Evolutionary conservation across 2,797 vertebrate genomes (phyloP).

Genomic region (Catharus ustulatus): DNA sequence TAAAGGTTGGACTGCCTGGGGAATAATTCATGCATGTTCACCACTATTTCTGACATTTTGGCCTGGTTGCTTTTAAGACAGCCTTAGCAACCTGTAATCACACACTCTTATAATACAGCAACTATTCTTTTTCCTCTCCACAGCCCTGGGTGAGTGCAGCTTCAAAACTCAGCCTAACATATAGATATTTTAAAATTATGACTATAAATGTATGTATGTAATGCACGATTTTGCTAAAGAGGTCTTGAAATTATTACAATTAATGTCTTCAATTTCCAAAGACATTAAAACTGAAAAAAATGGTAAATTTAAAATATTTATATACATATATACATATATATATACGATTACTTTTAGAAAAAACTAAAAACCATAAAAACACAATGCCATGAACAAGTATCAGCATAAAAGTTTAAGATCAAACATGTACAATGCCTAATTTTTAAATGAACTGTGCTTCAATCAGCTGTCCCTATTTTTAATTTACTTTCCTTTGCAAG

Average conservation of each 20-base stretch:
- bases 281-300: background rate
- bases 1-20: background rate
- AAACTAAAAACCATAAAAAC: background rate
- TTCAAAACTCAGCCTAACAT: background rate
- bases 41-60: background rate
- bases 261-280: background rate
- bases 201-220: background rate
- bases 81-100: background rate
- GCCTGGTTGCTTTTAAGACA: slow-evolving; percentile 14
- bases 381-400: background rate
- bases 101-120: background rate
- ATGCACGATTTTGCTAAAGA: background rate
- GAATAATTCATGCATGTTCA: background rate
- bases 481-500: slow-evolving; percentile 22
- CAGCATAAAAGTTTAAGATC: background rate
- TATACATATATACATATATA: too few relatives aligned
- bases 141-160: background rate
- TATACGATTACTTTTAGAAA: background rate
- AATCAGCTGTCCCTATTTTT: background rate
- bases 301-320: background rate
- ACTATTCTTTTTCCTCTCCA: background rate
- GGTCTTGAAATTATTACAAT: background rate
- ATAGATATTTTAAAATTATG: background rate
- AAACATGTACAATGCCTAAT: background rate
- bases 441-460: background rate